Percentiles rank a stretch among this genome's conserved stretches.
phyloP scores from a whole-genome alignment of 1,140 invertebrate genomes.

The Ylistrum balloti region DNA sequence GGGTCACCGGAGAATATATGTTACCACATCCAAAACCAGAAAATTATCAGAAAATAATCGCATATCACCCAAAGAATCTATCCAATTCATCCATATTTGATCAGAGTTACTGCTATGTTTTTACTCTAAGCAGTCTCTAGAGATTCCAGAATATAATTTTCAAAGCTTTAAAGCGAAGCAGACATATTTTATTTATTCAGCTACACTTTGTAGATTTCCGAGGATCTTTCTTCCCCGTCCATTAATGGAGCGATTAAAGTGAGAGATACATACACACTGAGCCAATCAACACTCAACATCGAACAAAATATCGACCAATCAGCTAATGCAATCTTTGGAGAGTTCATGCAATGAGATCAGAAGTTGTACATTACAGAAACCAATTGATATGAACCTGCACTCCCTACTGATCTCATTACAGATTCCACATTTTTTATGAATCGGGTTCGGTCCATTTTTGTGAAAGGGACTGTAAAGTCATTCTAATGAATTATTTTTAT shows the following conservation, averaged over 20 bases:
- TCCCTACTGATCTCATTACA: background rate
- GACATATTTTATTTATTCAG: constrained; percentile 13
- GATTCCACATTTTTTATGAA: background rate
- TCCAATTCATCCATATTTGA: constrained; percentile 35
- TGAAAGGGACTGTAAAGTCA: background rate
- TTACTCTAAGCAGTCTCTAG: constrained; percentile 23
- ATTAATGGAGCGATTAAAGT: background rate
- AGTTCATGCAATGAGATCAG: constrained; percentile 21
- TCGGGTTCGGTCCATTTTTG: background rate
- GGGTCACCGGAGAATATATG: background rate
- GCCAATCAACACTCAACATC: constrained; percentile 21
- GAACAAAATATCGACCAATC: constrained; percentile 20
- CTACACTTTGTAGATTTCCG: constrained; percentile 14
- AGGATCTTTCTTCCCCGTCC: background rate
- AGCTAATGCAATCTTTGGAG: constrained; percentile 7
- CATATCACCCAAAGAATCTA: constrained; percentile 38
- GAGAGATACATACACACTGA: background rate
- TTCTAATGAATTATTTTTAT: background rate
- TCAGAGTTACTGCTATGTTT: constrained; percentile 24
- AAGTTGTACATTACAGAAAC: background rate
- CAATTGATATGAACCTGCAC: background rate
- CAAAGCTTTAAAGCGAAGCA: constrained; percentile 38
- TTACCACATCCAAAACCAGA: constrained; percentile 25
- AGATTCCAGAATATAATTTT: background rate
- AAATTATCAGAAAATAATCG: constrained; percentile 30